phyloP scores from a whole-genome alignment of 2,888 invertebrate species.

The Incurvaria masculella region DNA sequence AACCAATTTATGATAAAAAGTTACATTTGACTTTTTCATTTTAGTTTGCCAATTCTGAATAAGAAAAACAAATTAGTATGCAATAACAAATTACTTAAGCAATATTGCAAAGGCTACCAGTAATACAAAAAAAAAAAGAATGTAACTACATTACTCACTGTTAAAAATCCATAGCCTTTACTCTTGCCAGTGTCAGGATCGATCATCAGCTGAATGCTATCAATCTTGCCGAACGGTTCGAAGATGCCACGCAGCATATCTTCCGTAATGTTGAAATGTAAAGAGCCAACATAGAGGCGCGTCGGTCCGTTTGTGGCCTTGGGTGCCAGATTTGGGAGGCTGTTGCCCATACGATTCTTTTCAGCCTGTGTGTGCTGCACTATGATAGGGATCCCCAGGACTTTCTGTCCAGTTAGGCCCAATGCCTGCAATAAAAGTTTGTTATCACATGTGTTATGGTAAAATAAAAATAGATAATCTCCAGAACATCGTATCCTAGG shows the following conservation, averaged over 20 bases:
- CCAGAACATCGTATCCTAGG: too few relatives aligned
- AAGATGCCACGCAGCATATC: conserved; percentile 98
- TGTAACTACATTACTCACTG: conserved; percentile 75
- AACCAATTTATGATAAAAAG: too few relatives aligned
- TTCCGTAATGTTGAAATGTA: conserved; percentile 98
- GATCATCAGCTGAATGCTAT: conserved; percentile 91
- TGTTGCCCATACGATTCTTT: conserved; percentile 88
- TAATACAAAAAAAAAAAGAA: too few relatives aligned
- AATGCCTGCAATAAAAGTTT: conserved; percentile 70
- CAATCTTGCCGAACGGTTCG: conserved; percentile 97
- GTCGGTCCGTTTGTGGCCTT: conserved; percentile 92
- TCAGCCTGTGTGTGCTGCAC: conserved; percentile 98
- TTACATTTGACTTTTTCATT: too few relatives aligned
- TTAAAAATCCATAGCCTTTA: conserved; percentile 97
- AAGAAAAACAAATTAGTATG: too few relatives aligned
- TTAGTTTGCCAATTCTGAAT: too few relatives aligned
- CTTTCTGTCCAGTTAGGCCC: conserved; percentile 92
- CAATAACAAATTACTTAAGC: too few relatives aligned
- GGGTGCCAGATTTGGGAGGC: conserved; percentile 80
- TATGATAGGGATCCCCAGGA: conserved; percentile 94
- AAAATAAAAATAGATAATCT: too few relatives aligned
- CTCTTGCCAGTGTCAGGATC: conserved; percentile 94
- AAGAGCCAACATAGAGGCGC: conserved; percentile 94
- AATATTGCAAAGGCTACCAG: too few relatives aligned
- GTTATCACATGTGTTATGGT: too few relatives aligned